Evolutionary conservation across 2,888 invertebrate genomes (phyloP), one percentile per base, ranked within the genome.

Genomic region (Drosophila barbarae): DNA sequence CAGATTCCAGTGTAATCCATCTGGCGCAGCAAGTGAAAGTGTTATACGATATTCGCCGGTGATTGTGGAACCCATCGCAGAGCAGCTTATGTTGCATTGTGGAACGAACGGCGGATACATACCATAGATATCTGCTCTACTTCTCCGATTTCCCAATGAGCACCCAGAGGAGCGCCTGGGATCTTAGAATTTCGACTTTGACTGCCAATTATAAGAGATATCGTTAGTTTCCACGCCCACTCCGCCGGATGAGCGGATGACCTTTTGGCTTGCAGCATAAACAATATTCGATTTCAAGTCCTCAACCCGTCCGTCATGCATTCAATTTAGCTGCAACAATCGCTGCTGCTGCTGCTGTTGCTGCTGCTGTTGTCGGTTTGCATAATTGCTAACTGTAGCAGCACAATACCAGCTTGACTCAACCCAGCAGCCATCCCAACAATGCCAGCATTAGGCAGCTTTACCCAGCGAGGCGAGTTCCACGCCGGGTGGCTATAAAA

Each of bases 311-410:
- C 57, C 51, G 54, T 71, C 71, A 70, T 71, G 70, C 65, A 69
- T 57, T 69, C 71, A 69, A 70, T 51, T 66, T 39, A 47, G 42
- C 51, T 63, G 41, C 38, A 51, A 57, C 68, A 66, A 68, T 69
- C 54, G 64, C 54, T 49, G 36, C 15, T 15, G 39, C 38, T 4
- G 13, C 28, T 46, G 44, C 38, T 4, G 13, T 15, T 46, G 44
- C 49, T 38, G 51, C 10, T 53, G 65, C 13, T 60, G 64, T 39
- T 55, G 67, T 34, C 58, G 35, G 39, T 81, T 77, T 81, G 77
- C 75, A 81, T 85, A 85, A 85, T 76, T 73, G 69, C 67, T 55
- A 79, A 85, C 69, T 85, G 83, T 80, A 80, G 85, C 80, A 85
- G 70, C 52, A 56, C 72, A 74, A 67, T 61, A 54, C 67, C 49